Conservation (phyloP, 1,140 invertebrate species). For the Anagrus nilaparvatae region DNA sequence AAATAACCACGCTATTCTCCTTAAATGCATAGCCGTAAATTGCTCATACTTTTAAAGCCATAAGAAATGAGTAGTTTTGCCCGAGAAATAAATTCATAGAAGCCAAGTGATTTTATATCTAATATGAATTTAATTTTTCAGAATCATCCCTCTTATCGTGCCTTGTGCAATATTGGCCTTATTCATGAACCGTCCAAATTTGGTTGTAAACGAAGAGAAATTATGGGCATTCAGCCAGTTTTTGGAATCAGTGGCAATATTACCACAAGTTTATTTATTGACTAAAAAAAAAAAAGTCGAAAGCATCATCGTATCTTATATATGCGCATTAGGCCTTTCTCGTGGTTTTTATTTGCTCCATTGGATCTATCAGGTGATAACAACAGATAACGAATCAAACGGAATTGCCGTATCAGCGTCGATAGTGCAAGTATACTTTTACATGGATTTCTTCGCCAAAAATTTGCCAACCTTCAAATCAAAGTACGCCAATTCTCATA, state of each 20-base stretch:
- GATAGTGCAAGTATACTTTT: conserved; percentile 11
- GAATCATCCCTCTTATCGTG: conserved; percentile 10
- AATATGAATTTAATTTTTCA: background rate
- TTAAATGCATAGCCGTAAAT: background rate
- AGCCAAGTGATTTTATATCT: background rate
- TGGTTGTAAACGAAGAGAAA: conserved; percentile 1
- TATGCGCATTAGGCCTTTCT: conserved; percentile 6
- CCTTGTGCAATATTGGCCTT: conserved; percentile 7
- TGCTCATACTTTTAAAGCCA: background rate
- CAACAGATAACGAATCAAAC: background rate
- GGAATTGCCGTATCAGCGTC: background rate
- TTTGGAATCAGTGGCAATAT: conserved; percentile 9
- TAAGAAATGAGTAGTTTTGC: background rate
- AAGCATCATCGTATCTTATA: conserved; percentile 6
- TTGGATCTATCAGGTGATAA: conserved; percentile 4
- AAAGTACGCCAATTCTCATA: too few relatives aligned
- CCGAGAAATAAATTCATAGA: background rate
- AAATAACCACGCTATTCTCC: too few relatives aligned
- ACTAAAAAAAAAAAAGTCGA: conserved; percentile 11
- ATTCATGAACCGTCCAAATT: conserved; percentile 2
- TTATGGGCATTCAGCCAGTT: conserved; percentile 9
- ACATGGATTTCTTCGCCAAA: conserved; percentile 9
- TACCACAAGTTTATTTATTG: conserved; percentile 11
- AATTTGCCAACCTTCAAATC: conserved; percentile 11
- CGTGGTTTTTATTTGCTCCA: conserved; percentile 12